Evolutionary conservation across 2,888 invertebrate species (phyloP).

Genomic region (Ellobium chinense): DNA sequence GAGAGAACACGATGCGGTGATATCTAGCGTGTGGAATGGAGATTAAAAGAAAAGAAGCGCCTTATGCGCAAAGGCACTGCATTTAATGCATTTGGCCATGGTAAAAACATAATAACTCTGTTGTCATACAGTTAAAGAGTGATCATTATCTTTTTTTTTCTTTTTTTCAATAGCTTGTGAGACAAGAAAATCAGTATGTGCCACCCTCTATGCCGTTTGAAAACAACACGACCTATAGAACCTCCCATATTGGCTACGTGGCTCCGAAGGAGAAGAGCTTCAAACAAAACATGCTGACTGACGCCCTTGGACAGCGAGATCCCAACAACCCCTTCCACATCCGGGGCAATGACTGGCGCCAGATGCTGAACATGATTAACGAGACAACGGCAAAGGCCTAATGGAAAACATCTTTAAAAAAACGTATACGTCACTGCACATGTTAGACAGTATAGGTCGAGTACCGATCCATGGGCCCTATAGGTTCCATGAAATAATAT

Average conservation of each 20-base stretch:
- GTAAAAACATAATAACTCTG: too few relatives aligned
- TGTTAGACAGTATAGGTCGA: too few relatives aligned
- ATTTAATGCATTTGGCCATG: too few relatives aligned
- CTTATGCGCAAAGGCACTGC: too few relatives aligned
- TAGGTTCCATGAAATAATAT: too few relatives aligned
- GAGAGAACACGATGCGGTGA: too few relatives aligned
- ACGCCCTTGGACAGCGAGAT: slow-evolving; percentile 37
- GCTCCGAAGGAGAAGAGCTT: slow-evolving; percentile 29
- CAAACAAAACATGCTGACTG: slow-evolving; percentile 17
- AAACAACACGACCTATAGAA: slow-evolving; percentile 20
- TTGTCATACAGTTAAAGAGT: too few relatives aligned
- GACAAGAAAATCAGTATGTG: slow-evolving; percentile 22
- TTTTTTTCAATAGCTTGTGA: neutral
- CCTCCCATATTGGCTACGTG: slow-evolving; percentile 36
- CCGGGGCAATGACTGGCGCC: slow-evolving; percentile 19
- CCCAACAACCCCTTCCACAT: slow-evolving; percentile 34
- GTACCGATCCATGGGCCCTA: too few relatives aligned
- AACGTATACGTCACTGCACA: too few relatives aligned
- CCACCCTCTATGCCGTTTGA: slow-evolving; percentile 27
- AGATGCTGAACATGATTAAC: slow-evolving; percentile 3
- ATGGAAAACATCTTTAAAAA: too few relatives aligned
- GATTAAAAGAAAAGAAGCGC: too few relatives aligned
- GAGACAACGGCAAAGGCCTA: neutral
- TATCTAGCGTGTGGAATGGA: too few relatives aligned
- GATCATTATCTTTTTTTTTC: neutral